Conservation (phyloP, 2,113 vertebrate species). For the Nematolebias whitei region DNA sequence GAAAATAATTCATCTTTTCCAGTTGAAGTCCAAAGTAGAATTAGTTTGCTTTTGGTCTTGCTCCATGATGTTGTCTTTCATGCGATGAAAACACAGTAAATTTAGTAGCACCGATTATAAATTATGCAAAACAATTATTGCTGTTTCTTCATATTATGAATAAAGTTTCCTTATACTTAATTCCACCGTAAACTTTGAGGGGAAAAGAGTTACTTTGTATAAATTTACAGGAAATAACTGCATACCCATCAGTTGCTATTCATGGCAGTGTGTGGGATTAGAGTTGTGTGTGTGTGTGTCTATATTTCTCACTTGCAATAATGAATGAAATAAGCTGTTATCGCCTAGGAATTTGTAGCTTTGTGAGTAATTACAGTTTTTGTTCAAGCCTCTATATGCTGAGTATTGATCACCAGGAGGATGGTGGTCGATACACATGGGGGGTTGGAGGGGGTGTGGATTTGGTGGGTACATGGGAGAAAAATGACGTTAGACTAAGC, state of each 20-base stretch:
- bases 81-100: constrained; percentile 37
- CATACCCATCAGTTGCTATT: constrained; percentile 27
- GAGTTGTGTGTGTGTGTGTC: constrained; percentile 16
- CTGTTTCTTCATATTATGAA: neutral
- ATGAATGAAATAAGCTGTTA: constrained; percentile 74
- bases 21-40: constrained; percentile 81
- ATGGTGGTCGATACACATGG: constrained; percentile 76
- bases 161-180: constrained; percentile 3
- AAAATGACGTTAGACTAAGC: constrained; percentile 73
- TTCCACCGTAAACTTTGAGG: neutral
- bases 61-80: constrained; percentile 15
- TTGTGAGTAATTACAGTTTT: constrained; percentile 82
- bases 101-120: neutral
- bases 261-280: constrained; percentile 22
- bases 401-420: constrained; percentile 77
- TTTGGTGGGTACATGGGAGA: constrained; percentile 76
- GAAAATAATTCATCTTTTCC: constrained; percentile 92
- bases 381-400: constrained; percentile 73
- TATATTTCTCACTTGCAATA: constrained; percentile 58
- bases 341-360: constrained; percentile 71
- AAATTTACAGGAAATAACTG: constrained; percentile 29
- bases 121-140: neutral
- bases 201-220: constrained; percentile 3
- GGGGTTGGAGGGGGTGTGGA: constrained; percentile 64
- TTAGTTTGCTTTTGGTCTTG: constrained; percentile 70